These are phyloP conservation scores for Ellobius talpinus DNA, from an alignment of 2,113 vertebrate genomes.

Conservation along the genomic window DNA sequence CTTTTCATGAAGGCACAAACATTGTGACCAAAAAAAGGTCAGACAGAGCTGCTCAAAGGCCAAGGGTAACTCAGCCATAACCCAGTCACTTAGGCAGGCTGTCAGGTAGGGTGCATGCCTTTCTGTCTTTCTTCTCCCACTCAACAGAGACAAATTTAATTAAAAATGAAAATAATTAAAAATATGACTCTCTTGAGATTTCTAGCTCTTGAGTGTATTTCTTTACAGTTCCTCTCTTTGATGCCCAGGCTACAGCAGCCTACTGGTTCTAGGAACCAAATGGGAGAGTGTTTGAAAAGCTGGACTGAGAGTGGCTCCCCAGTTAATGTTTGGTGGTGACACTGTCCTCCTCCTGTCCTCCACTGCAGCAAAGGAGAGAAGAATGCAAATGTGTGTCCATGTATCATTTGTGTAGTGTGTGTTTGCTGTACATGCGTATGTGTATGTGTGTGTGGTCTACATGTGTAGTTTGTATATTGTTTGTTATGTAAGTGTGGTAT, in stretches of 20 bases:
- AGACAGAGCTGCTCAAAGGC: not conserved
- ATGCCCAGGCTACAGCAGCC: not conserved
- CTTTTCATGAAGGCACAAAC: not conserved
- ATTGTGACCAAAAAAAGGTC: not conserved
- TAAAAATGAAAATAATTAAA: not conserved
- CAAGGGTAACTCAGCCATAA: not conserved
- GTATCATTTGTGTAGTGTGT: not conserved
- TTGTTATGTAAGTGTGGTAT: not conserved
- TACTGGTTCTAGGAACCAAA: not conserved
- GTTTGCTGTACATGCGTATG: not conserved
- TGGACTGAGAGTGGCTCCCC: not conserved
- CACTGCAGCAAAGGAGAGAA: not conserved
- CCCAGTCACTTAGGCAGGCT: not conserved
- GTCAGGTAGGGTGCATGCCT: no score
- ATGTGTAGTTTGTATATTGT: not conserved
- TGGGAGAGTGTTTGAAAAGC: not conserved
- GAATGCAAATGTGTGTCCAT: not conserved
- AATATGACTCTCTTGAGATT: not conserved
- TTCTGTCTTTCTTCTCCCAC: not conserved
- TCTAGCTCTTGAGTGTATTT: not conserved
- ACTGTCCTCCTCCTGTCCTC: not conserved
- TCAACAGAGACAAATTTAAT: not conserved
- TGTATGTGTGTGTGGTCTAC: no score
- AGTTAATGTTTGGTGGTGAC: not conserved
- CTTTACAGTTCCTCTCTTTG: not conserved